Conservation (phyloP, 2,888 invertebrate species). For the Thymelicus lineola region DNA sequence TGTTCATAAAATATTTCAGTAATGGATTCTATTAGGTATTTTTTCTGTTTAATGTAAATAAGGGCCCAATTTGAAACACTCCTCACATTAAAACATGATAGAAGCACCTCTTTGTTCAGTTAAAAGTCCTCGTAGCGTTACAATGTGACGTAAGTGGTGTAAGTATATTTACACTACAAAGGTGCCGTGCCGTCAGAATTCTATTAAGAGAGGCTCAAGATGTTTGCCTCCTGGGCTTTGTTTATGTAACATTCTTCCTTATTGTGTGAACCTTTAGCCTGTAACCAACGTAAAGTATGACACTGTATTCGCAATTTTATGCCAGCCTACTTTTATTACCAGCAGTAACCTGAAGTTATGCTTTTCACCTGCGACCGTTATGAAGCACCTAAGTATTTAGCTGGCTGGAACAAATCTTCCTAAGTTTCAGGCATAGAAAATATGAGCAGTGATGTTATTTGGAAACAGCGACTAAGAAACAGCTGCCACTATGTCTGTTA, state of each 20-base stretch:
- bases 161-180: constrained; percentile 65
- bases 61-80: too few relatives aligned
- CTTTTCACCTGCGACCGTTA: constrained; percentile 65
- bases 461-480: not conserved
- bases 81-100: not conserved
- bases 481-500: not conserved
- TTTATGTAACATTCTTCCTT: constrained; percentile 71
- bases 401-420: constrained; percentile 44
- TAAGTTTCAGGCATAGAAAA: not conserved
- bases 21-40: too few relatives aligned
- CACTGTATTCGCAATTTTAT: constrained; percentile 48
- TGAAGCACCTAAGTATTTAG: constrained; percentile 48
- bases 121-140: constrained; percentile 36
- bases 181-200: constrained; percentile 67
- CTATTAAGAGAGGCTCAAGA: constrained; percentile 73
- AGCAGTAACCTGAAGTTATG: constrained; percentile 62
- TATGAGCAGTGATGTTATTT: not conserved
- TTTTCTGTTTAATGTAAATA: too few relatives aligned
- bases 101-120: not conserved
- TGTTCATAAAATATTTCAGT: too few relatives aligned
- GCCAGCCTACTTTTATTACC: constrained; percentile 46
- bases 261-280: constrained; percentile 57
- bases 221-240: constrained; percentile 65
- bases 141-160: constrained; percentile 45
- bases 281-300: constrained; percentile 43